Evolutionary conservation across 2,888 invertebrate species (phyloP).

Genomic region (Drosophila nigritarsus): DNA sequence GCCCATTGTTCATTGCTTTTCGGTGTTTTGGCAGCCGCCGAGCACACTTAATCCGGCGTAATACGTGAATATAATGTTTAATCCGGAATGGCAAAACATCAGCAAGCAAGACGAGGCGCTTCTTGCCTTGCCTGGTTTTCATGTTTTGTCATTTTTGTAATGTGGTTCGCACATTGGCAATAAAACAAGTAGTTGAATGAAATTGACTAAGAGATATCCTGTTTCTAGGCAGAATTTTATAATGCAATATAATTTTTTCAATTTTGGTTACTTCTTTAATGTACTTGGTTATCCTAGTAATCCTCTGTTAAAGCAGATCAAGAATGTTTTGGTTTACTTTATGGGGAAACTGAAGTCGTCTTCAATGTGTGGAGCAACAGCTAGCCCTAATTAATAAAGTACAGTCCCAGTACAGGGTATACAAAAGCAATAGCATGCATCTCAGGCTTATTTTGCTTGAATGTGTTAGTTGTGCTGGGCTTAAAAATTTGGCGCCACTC

Average conservation of each 20-base stretch:
- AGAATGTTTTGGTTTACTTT: not conserved
- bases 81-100: slow-evolving; percentile 51
- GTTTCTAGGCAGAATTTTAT: not conserved
- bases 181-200: slow-evolving; percentile 1
- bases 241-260: not conserved
- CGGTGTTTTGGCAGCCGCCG: slow-evolving; percentile 5
- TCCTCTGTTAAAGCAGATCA: not conserved
- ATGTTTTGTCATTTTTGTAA: slow-evolving; percentile 21
- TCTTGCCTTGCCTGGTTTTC: slow-evolving; percentile 11
- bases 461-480: slow-evolving; percentile 43
- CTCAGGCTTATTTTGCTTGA: slow-evolving; percentile 2
- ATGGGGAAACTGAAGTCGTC: not conserved
- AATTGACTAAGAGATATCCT: not conserved
- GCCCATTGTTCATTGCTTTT: slow-evolving; percentile 1
- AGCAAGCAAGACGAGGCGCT: slow-evolving; percentile 26
- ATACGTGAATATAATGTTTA: slow-evolving; percentile 53
- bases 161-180: slow-evolving; percentile 15
- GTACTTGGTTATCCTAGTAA: too few relatives aligned
- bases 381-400: not conserved
- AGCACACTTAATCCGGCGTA: slow-evolving; percentile 43
- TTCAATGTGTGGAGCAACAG: too few relatives aligned
- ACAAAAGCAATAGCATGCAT: not conserved
- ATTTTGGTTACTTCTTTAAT: too few relatives aligned
- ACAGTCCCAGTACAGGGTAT: slow-evolving; percentile 3
- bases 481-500: slow-evolving; percentile 58